Evolutionary conservation across 2,888 invertebrate genomes (phyloP).

Genomic region (Zele albiditarsus): DNA sequence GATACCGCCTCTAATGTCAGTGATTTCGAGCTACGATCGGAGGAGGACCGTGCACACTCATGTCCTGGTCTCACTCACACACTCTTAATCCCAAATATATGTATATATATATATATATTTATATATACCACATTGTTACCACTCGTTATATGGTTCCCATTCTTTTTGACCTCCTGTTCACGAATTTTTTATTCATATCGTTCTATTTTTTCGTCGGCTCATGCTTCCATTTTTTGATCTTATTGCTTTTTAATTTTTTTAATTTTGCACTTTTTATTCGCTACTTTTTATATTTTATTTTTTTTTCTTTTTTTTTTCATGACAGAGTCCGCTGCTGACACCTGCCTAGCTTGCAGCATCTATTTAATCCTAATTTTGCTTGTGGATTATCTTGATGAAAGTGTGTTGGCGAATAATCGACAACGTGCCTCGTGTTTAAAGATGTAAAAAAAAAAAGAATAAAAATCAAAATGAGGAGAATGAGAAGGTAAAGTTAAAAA

Average conservation of each 20-base stretch:
- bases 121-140: neutral
- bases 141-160: neutral
- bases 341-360: conserved; percentile 30
- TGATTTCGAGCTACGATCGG: conserved; percentile 58
- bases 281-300: neutral
- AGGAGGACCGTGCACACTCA: conserved; percentile 47
- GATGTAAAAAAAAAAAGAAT: neutral
- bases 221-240: conserved; percentile 43
- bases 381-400: conserved; percentile 16
- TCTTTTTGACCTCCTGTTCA: neutral
- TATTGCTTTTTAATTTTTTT: neutral
- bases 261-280: neutral
- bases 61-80: neutral
- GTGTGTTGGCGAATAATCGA: conserved; percentile 12
- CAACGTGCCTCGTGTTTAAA: neutral
- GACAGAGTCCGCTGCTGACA: conserved; percentile 30
- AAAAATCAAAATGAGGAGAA: neutral
- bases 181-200: neutral
- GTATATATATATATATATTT: neutral
- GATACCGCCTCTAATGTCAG: conserved; percentile 63
- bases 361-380: conserved; percentile 38
- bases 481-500: neutral
- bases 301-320: conserved; percentile 17
- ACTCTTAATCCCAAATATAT: neutral
- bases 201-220: conserved; percentile 6